Evolutionary conservation across 2,113 vertebrate genomes (phyloP).

Genomic region (Leptocoma aspasia): DNA sequence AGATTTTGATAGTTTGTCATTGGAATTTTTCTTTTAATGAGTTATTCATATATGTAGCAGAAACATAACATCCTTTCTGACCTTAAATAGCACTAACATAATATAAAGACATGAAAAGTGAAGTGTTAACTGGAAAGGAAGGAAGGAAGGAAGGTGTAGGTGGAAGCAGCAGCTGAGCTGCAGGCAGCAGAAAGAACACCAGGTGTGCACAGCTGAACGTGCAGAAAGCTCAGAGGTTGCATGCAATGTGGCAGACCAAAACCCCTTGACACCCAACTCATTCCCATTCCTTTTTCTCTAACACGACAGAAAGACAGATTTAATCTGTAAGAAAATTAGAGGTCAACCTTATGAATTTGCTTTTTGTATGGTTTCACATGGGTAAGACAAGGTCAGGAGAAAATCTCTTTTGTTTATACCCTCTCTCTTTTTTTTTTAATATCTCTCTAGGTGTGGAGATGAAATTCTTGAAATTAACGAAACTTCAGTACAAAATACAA

Average conservation of each 20-base stretch:
- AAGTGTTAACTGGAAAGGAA: neutral
- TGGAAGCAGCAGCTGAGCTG: neutral
- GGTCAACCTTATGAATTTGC: neutral
- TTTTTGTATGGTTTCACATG: neutral
- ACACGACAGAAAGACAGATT: neutral
- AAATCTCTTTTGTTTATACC: neutral
- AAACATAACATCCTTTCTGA: neutral
- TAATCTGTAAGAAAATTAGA: neutral
- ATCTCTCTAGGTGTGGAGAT: slow-evolving; percentile 82
- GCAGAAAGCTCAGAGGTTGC: neutral
- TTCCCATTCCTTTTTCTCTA: neutral
- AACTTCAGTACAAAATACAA: slow-evolving; percentile 82
- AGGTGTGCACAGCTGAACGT: neutral
- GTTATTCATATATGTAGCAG: neutral
- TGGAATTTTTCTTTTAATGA: neutral
- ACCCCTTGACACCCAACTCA: neutral
- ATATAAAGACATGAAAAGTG: neutral
- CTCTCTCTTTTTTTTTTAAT: neutral
- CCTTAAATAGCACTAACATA: neutral
- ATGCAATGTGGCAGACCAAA: neutral
- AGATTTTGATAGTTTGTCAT: neutral
- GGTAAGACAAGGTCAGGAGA: neutral
- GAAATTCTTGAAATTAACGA: slow-evolving; percentile 91
- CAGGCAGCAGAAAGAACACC: neutral
- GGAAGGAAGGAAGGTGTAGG: slow-evolving; percentile 35